These are phyloP conservation scores for Pseudochromis fuscus DNA, from an alignment of 2,797 vertebrate genomes.

Conservation along the genomic window DNA sequence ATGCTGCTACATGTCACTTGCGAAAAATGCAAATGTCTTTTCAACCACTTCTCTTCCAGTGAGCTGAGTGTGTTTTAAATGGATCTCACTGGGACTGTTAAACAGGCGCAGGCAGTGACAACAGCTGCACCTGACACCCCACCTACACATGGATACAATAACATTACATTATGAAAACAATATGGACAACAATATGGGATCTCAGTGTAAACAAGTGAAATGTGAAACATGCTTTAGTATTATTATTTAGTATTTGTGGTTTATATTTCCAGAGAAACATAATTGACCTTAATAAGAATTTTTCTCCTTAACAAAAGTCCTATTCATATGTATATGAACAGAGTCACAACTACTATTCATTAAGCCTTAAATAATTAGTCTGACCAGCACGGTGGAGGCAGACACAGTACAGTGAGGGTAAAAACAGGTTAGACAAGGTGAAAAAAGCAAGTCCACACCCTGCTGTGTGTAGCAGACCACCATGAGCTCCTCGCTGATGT, in stretches of 20 bases:
- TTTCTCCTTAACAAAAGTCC: too few species aligned
- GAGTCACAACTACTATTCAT: not conserved
- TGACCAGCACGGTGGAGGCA: not conserved
- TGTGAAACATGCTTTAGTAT: too few species aligned
- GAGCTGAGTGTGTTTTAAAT: constrained; percentile 12
- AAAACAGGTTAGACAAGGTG: constrained; percentile 51
- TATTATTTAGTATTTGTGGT: too few species aligned
- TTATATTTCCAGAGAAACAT: too few species aligned
- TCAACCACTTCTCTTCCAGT: constrained; percentile 3
- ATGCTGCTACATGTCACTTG: constrained; percentile 7
- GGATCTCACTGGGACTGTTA: not conserved
- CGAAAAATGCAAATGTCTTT: constrained; percentile 28
- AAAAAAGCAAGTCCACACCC: constrained; percentile 82
- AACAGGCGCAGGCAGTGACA: constrained; percentile 1
- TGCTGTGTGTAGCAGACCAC: constrained; percentile 94
- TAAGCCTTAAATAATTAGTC: not conserved
- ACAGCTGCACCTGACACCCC: constrained; percentile 1
- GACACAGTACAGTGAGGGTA: not conserved
- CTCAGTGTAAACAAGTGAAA: not conserved
- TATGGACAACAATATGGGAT: not conserved
- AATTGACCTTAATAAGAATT: too few species aligned
- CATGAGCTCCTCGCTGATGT: constrained; percentile 93
- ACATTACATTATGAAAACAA: constrained; percentile 3
- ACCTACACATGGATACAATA: constrained; percentile 2
- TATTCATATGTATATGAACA: too few species aligned